These are phyloP conservation scores for Podarcis raffonei DNA, from an alignment of 2,113 vertebrate genomes.

Conservation along the genomic window DNA sequence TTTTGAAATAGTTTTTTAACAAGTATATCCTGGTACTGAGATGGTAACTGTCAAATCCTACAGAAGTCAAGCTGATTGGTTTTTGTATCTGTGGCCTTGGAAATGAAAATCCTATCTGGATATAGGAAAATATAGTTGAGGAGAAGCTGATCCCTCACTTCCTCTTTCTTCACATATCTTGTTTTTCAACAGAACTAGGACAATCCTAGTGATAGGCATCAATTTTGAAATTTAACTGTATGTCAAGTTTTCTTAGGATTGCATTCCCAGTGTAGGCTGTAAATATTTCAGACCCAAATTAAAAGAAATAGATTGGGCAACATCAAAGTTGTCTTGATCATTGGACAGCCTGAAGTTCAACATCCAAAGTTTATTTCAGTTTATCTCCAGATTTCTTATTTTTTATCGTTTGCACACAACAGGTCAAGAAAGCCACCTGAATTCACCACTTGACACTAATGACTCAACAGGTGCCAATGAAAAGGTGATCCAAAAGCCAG, in stretches of 20 bases:
- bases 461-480: rapidly evolving
- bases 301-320: neutral
- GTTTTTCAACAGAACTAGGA: neutral
- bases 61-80: neutral
- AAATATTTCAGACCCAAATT: neutral
- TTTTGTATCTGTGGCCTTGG: neutral
- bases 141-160: neutral
- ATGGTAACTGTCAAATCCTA: no score
- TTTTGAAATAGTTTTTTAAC: neutral
- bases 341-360: neutral
- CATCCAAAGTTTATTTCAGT: neutral
- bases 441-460: neutral
- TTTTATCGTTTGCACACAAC: neutral
- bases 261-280: neutral
- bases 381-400: neutral
- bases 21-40: neutral
- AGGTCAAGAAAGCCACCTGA: slow-evolving; percentile 30
- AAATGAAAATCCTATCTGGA: neutral
- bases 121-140: neutral
- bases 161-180: neutral
- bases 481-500: neutral
- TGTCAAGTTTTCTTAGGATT: neutral
- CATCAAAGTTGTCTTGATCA: neutral
- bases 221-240: neutral
- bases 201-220: neutral